A percentile compares a stretch with the other conserved stretches of the same genome.
Evolutionary conservation across 2,113 vertebrate species (phyloP).

Genomic region (Condylura cristata): DNA sequence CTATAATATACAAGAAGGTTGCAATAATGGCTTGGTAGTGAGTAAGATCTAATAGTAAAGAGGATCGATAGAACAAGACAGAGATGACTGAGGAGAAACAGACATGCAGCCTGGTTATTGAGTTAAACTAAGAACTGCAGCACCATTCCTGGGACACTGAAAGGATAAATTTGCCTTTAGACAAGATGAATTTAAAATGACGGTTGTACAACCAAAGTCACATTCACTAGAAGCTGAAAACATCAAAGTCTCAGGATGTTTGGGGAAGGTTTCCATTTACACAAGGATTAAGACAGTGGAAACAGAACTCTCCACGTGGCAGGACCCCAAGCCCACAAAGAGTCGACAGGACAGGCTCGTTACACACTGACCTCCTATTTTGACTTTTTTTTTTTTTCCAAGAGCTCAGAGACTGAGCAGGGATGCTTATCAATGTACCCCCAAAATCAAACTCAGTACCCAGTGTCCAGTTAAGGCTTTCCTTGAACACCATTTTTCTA

Average conservation of each 20-base stretch:
- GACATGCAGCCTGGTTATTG: not conserved
- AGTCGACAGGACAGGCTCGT: accelerated
- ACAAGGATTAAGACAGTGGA: not conserved
- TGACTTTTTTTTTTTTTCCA: not conserved
- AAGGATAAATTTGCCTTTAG: not conserved
- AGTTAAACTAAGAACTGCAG: not conserved
- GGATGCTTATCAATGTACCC: not conserved
- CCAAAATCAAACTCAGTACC: not conserved
- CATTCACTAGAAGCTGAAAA: not conserved
- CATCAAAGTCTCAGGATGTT: not conserved
- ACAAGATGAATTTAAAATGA: not conserved
- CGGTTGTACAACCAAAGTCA: not conserved
- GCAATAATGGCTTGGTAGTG: not conserved
- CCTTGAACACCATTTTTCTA: not conserved
- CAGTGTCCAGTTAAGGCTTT: not conserved
- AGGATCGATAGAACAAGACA: not conserved
- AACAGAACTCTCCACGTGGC: not conserved
- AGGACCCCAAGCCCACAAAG: accelerated
- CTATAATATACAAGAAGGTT: not conserved
- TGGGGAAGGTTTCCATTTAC: not conserved
- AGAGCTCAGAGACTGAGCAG: not conserved
- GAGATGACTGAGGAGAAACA: not conserved
- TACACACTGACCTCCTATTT: not conserved
- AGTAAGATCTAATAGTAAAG: not conserved
- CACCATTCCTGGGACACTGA: not conserved